phyloP scores from a whole-genome alignment of 1,140 invertebrate genomes.

The Marisa cornuarietis region DNA sequence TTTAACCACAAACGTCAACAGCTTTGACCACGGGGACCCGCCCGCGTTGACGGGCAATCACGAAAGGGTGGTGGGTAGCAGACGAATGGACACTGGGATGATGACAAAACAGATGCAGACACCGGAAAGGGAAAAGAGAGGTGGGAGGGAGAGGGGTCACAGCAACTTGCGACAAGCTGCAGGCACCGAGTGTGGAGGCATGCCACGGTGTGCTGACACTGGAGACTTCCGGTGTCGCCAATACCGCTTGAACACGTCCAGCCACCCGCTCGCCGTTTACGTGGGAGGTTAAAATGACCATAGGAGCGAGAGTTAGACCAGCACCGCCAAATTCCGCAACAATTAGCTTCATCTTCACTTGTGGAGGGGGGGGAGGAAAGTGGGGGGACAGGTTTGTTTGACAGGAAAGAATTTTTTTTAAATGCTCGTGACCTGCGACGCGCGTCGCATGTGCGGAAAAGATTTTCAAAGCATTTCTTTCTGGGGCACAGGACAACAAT shows the following conservation, averaged over 20 bases:
- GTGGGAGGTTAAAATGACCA: slow-evolving; percentile 7
- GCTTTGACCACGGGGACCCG: too few species aligned
- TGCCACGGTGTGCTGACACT: slow-evolving; percentile 13
- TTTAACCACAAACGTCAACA: too few species aligned
- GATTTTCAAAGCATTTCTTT: too few species aligned
- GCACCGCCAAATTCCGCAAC: slow-evolving; percentile 19
- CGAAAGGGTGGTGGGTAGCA: background rate
- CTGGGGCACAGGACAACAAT: too few species aligned
- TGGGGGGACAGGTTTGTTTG: background rate
- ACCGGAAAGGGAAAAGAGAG: background rate
- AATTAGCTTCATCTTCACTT: slow-evolving; percentile 13
- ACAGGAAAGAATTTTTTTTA: background rate
- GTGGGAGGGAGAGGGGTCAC: background rate
- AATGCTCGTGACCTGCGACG: background rate
- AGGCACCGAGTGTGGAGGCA: slow-evolving; percentile 1
- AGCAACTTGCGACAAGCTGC: too few species aligned
- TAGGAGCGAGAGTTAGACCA: slow-evolving; percentile 3
- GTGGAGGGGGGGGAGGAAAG: background rate
- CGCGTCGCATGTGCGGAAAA: background rate
- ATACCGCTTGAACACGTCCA: slow-evolving; percentile 1
- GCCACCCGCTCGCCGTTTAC: slow-evolving; percentile 11
- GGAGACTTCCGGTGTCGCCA: slow-evolving; percentile 3
- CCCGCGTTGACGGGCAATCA: too few species aligned
- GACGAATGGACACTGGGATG: background rate
- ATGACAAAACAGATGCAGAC: background rate